phyloP scores from a whole-genome alignment of 1,140 invertebrate species.

The Zaprionus camerounensis region DNA sequence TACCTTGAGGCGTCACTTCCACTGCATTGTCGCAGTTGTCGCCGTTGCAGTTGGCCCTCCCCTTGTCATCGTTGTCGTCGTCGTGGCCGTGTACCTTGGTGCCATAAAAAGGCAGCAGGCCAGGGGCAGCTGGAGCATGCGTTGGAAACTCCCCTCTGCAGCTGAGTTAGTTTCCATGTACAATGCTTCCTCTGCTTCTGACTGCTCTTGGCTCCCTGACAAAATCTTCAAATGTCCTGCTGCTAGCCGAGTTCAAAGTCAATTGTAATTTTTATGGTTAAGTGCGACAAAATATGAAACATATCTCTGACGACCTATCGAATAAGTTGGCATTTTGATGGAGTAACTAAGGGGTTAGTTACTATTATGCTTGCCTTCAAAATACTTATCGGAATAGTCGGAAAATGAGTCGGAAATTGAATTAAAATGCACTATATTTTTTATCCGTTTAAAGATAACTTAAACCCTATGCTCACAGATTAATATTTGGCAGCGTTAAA shows the following conservation, averaged over 20 bases:
- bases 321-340: background rate
- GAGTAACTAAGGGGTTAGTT: background rate
- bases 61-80: conserved; percentile 16
- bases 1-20: conserved; percentile 61
- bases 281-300: conserved; percentile 71
- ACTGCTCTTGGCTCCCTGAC: conserved; percentile 70
- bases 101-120: conserved; percentile 72
- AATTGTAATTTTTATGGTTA: conserved; percentile 78
- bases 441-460: too few species aligned
- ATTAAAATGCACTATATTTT: too few species aligned
- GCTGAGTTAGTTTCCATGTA: conserved; percentile 75
- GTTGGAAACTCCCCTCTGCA: conserved; percentile 12
- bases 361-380: background rate
- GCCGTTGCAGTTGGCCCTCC: conserved; percentile 7
- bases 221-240: conserved; percentile 72
- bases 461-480: background rate
- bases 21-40: conserved; percentile 59
- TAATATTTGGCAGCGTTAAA: background rate
- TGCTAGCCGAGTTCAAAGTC: conserved; percentile 77
- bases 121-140: conserved; percentile 51
- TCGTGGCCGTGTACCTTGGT: conserved; percentile 71
- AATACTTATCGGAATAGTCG: too few species aligned
- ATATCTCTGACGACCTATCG: conserved; percentile 30
- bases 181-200: conserved; percentile 49
- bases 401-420: too few species aligned